Base-by-base conservation (phyloP, 1,140 invertebrate genomes). In the Xylocopa sonorina region DNA sequence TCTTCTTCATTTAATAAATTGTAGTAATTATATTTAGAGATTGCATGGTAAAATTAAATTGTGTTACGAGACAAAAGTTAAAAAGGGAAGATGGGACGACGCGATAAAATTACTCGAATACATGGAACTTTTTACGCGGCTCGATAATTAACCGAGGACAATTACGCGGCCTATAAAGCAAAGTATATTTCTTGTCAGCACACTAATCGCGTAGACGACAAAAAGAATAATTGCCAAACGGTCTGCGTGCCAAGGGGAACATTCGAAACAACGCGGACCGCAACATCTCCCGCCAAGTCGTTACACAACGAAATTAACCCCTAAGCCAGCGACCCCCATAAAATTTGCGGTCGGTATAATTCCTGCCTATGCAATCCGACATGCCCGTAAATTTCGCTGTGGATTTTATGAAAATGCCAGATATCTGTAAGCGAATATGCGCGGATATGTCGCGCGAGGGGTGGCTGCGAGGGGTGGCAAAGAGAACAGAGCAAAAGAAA, bases 291-390 rank as follows among this genome's bases (percentile, higher is more conserved):
- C 48, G 68, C 38, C 38, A 43, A 78, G 77, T 78, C 77, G 58
- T 78, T 78, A 78, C 38, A 64, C 38, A 53, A 64, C 55, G 69
- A 78, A 73, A 78, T 78, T 78, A 78, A 78, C 77, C 77, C 50
- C 69, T 73, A 63, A 78, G 71, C 38, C 58, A 41, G 53, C 38
- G 18, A 9, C 48, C 53, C 51, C 51, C 46, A 50, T 67, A 74
- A 72, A 80, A 80, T 80, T 80, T 75, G 72, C 62, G 72, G 72
- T 75, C 38, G 57, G 69, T 72, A 72, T 78, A 78, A 78, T 73
- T 63, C 27, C 58, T 73, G 53, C 77, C 60, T 64, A 46, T 48
- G 57, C 69, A 73, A 63, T 78, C 57, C 48, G 29, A 63, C 69
- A 55, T 21, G 21, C 58, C 51, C 50, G 77, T 78, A 78, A 78